phyloP scores from a whole-genome alignment of 2,113 vertebrate genomes.

The Myotis davidii region DNA sequence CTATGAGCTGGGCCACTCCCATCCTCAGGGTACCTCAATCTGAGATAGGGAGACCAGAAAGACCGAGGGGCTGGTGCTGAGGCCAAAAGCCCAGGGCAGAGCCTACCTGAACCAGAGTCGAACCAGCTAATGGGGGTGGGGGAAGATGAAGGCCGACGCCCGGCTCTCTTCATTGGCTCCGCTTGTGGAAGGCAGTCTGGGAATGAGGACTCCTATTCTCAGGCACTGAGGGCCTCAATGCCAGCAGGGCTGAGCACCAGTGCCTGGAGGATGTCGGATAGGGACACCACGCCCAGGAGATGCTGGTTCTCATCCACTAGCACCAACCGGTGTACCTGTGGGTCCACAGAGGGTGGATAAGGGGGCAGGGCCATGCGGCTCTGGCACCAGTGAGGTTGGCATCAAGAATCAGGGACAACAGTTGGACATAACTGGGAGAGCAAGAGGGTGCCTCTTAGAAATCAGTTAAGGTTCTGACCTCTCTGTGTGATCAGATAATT shows the following conservation, averaged over 20 bases:
- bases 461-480: background rate
- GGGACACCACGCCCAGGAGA: constrained; percentile 94
- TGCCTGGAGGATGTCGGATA: constrained; percentile 98
- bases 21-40: background rate
- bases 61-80: background rate
- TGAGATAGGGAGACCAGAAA: background rate
- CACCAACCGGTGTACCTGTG: constrained; percentile 97
- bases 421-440: background rate
- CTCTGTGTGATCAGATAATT: background rate
- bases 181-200: background rate
- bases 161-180: background rate
- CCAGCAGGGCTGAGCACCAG: constrained; percentile 95
- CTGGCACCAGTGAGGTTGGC: background rate
- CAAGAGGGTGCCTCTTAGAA: background rate
- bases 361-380: no score
- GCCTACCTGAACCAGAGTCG: constrained; percentile 84
- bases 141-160: background rate
- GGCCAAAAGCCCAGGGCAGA: background rate
- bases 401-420: background rate
- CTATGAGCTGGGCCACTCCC: background rate
- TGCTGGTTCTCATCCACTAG: constrained; percentile 91
- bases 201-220: constrained; percentile 72
- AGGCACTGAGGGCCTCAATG: constrained; percentile 93
- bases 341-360: background rate
- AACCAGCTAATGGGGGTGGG: background rate